Conservation (phyloP, 30 jellyfish, hydroid and myxozoan species). For the Hydractinia echinata region DNA sequence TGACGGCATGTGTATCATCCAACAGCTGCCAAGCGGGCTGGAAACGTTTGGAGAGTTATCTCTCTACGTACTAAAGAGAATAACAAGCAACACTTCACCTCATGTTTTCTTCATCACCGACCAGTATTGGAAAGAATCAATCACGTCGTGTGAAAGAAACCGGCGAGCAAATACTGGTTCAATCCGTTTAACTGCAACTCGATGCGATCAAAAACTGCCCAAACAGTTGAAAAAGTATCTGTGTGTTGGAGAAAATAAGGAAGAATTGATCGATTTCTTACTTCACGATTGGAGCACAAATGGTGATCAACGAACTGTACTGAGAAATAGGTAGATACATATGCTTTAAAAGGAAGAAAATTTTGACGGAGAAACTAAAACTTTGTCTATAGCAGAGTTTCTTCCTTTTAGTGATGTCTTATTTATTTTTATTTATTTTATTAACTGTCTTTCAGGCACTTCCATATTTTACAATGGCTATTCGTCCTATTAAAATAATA, state of each 20-base stretch:
- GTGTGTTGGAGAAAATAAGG: conserved; percentile 12
- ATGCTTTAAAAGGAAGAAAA: neutral
- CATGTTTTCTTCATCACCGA: conserved; percentile 10
- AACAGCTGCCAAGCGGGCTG: conserved; percentile 9
- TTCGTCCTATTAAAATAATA: too few relatives aligned
- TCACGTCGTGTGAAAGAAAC: neutral
- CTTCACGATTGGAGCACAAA: conserved; percentile 10
- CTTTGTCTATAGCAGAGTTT: conserved; percentile 7
- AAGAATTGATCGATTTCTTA: conserved; percentile 4
- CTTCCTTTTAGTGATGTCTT: conserved; percentile 8
- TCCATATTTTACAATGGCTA: too few relatives aligned
- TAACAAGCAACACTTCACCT: conserved; percentile 12
- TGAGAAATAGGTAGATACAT: conserved; percentile 3
- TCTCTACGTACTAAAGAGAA: conserved; percentile 6
- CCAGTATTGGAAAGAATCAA: conserved; percentile 8
- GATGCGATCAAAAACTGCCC: conserved; percentile 3
- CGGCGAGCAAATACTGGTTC: conserved; percentile 11
- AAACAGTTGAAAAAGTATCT: conserved; percentile 1
- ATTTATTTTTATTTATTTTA: too few relatives aligned
- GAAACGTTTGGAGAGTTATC: conserved; percentile 8
- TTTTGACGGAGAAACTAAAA: too few relatives aligned
- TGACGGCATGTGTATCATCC: conserved; percentile 13
- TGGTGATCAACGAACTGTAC: conserved; percentile 11
- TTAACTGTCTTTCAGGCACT: too few relatives aligned
- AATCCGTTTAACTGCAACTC: conserved; percentile 9